These are phyloP conservation scores for Nymphalis io DNA, from an alignment of 1,140 invertebrate species.

Conservation along the genomic window DNA sequence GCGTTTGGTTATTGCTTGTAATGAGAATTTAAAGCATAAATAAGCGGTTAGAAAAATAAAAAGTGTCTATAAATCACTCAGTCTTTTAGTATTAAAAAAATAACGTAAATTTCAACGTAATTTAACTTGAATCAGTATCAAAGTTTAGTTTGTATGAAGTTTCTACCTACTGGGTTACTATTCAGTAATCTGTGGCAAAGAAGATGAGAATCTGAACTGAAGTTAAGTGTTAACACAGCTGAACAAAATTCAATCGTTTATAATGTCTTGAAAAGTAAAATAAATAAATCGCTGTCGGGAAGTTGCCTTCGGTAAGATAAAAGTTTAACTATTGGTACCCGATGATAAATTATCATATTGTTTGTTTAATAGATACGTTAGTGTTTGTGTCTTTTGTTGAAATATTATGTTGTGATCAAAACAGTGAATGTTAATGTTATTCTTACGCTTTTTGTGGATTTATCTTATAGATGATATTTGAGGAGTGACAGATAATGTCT, in stretches of 20 bases:
- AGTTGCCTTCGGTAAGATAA: constrained; percentile 55
- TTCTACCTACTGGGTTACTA: too few relatives aligned
- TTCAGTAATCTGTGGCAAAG: constrained; percentile 12
- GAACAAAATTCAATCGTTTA: constrained; percentile 47
- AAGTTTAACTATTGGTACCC: constrained; percentile 31
- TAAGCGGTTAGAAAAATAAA: too few relatives aligned
- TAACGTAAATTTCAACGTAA: too few relatives aligned
- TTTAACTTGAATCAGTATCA: too few relatives aligned
- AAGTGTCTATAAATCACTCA: too few relatives aligned
- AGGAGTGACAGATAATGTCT: constrained; percentile 68
- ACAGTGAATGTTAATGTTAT: constrained; percentile 55
- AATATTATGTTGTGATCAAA: constrained; percentile 49
- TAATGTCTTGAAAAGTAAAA: constrained; percentile 61
- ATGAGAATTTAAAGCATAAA: too few relatives aligned
- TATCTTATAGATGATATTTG: constrained; percentile 55
- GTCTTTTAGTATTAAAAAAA: too few relatives aligned
- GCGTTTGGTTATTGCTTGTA: too few relatives aligned
- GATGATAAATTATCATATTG: constrained; percentile 28
- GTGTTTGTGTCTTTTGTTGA: constrained; percentile 45
- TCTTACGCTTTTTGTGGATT: constrained; percentile 57
- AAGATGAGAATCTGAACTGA: constrained; percentile 27
- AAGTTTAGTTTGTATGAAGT: too few relatives aligned
- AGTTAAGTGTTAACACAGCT: constrained; percentile 29
- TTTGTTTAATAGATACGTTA: constrained; percentile 43
- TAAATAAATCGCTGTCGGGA: constrained; percentile 49